Evolutionary conservation across 2,888 invertebrate genomes (phyloP), one percentile per base, ranked within the genome.

Genomic region (Leucophenga maculata): DNA sequence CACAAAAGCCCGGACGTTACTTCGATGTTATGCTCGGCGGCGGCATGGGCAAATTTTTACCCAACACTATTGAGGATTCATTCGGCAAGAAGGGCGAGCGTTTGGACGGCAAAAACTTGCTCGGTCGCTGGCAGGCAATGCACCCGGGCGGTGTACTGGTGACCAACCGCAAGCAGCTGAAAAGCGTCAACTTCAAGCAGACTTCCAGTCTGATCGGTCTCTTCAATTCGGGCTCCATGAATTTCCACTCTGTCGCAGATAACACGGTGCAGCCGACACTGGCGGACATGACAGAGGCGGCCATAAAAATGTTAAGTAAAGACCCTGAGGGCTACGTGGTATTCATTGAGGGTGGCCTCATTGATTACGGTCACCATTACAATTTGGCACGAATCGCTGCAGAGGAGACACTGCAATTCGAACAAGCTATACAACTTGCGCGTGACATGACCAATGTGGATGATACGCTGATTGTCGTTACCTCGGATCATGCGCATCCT

Each of bases 391-490:
- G 90, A 26, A 89, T 91, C 11, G 94, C 96, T 0, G 86, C 96
- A 0, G 92, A 94, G 76, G 97, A 97, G 85, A 92, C 94, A 0
- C 89, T 94, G 0, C 93, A 94, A 83, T 92, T 95, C 79, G 91
- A 93, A 66, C 91, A 93, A 79, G 93, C 96, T 1, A 90, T 94
- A 48, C 83, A 90, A 72, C 88, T 89, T 75, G 93, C 94, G 0
- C 82, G 89, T 65, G 85, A 89, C 1, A 80, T 93, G 77, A 93
- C 93, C 0, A 88, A 88, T 62, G 87, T 88, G n/a, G 87, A 91
- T n/a, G 94, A 96, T 46, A 96, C 96, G 0, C 86, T 97, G 2
- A 92, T 95, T 39, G 92, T 96, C 0, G 95, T 94, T 3, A 94
- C 93, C 0, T 90, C 94, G 0, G 95, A 95, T 86, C 95, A 95